phyloP scores from a whole-genome alignment of 2,888 invertebrate genomes.

The Oasisia sp. region DNA sequence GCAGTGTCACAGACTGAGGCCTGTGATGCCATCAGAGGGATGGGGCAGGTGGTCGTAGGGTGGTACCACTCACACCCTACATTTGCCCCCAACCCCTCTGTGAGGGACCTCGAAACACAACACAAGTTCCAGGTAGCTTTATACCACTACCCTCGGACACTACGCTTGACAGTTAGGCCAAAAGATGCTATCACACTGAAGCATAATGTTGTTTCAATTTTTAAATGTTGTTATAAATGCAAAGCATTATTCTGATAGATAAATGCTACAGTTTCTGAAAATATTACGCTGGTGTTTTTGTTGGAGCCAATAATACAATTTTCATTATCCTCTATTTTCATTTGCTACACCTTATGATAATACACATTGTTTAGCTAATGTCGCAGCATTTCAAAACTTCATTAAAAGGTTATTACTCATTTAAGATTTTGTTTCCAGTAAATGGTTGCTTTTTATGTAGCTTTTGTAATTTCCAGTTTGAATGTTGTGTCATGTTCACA shows the following conservation, averaged over 20 bases:
- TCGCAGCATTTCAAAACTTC: neutral
- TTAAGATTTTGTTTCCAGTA: neutral
- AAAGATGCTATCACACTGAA: neutral
- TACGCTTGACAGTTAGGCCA: neutral
- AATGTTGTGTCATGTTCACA: constrained; percentile 65
- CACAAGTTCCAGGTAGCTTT: constrained; percentile 70
- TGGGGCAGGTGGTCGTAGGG: constrained; percentile 71
- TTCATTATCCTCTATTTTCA: neutral
- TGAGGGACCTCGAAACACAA: constrained; percentile 77
- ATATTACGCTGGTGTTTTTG: neutral
- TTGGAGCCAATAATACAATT: neutral
- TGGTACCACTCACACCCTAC: constrained; percentile 85
- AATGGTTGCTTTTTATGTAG: neutral
- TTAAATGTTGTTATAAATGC: neutral
- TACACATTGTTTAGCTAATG: neutral
- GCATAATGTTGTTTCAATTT: neutral
- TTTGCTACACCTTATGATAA: neutral
- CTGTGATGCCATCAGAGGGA: constrained; percentile 70
- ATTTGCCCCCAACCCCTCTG: constrained; percentile 78
- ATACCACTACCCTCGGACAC: neutral
- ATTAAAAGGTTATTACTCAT: neutral
- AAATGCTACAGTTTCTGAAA: neutral
- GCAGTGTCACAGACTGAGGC: constrained; percentile 74
- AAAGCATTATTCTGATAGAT: neutral
- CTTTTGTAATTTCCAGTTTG: neutral